These are phyloP conservation scores for Netelia fuscicornis DNA, from an alignment of 2,888 invertebrate genomes.

Conservation along the genomic window DNA sequence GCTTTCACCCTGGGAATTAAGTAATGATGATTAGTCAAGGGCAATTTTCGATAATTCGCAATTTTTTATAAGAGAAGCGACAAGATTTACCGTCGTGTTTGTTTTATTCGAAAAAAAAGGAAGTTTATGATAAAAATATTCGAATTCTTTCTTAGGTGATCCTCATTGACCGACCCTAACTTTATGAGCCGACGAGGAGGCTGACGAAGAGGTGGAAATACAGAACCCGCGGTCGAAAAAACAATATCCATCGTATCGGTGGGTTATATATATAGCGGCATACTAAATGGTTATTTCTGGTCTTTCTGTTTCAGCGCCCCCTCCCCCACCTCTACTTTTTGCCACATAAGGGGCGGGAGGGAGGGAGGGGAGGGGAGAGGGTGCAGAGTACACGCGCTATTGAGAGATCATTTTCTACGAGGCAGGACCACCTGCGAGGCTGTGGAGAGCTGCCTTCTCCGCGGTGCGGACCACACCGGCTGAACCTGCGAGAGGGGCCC, in stretches of 20 bases:
- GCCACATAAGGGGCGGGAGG: conserved; percentile 6
- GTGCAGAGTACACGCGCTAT: conserved; percentile 56
- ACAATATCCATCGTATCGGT: conserved; percentile 55
- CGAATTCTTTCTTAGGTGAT: conserved; percentile 18
- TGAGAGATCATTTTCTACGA: conserved; percentile 68
- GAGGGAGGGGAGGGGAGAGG: background rate
- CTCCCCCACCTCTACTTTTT: conserved; percentile 20
- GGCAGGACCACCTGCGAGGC: conserved; percentile 71
- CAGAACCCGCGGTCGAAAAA: conserved; percentile 48
- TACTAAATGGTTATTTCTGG: conserved; percentile 65
- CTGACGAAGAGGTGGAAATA: conserved; percentile 40
- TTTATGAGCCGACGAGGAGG: conserved; percentile 22
- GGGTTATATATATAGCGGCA: conserved; percentile 42
- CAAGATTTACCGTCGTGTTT: background rate
- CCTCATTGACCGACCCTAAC: conserved; percentile 26
- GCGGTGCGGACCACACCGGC: conserved; percentile 68
- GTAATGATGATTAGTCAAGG: too few species aligned
- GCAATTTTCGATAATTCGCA: too few species aligned
- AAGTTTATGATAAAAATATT: conserved; percentile 24
- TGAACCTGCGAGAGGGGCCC: conserved; percentile 36
- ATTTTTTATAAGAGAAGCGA: too few species aligned
- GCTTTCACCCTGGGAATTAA: too few species aligned
- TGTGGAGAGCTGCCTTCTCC: conserved; percentile 46
- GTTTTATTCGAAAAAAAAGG: background rate
- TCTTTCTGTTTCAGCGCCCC: conserved; percentile 34